phyloP scores from a whole-genome alignment of 2,113 vertebrate species.

The Laticauda colubrina region DNA sequence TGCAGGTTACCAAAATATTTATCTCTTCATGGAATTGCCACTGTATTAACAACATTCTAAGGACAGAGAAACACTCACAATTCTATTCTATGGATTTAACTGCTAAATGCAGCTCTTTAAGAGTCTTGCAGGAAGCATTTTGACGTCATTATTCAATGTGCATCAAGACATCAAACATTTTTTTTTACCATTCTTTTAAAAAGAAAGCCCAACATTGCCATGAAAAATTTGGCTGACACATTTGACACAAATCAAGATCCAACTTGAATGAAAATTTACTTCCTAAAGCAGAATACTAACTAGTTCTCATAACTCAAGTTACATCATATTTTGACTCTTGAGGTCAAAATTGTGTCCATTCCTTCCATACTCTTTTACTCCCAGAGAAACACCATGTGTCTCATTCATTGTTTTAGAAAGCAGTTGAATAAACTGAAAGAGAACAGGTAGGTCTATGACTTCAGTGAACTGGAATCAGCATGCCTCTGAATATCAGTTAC shows the following conservation, averaged over 20 bases:
- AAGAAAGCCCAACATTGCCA: neutral
- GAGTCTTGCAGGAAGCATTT: neutral
- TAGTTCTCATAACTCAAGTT: neutral
- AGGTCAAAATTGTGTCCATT: neutral
- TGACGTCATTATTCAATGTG: neutral
- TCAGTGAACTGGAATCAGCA: neutral
- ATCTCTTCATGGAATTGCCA: neutral
- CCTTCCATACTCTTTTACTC: neutral
- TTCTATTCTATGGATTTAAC: neutral
- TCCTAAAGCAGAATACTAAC: neutral
- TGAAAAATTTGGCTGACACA: neutral
- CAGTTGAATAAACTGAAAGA: neutral
- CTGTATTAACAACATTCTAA: neutral
- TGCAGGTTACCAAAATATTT: neutral
- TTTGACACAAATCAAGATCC: neutral
- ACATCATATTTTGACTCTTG: neutral
- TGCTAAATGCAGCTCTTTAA: neutral
- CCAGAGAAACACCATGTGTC: neutral
- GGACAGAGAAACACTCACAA: neutral
- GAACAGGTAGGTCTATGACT: neutral
- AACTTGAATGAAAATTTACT: neutral
- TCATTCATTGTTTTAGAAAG: neutral
- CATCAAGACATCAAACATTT: neutral
- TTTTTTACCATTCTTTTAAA: neutral
- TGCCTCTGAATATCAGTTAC: neutral